Base-by-base conservation (phyloP, 2,888 invertebrate species). In the Calameuta idolon region DNA sequence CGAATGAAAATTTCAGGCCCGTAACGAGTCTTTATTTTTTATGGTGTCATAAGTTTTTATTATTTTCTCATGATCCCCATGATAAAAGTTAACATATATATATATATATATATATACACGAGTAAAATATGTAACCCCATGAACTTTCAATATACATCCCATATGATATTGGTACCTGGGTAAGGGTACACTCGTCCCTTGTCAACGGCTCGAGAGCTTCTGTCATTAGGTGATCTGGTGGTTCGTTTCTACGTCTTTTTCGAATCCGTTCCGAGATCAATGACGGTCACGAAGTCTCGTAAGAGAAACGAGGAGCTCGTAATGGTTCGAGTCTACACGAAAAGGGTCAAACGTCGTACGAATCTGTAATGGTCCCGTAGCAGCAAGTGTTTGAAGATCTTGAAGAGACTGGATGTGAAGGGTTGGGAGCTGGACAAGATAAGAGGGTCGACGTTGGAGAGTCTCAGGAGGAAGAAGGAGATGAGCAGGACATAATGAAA, bases 401-500 rank as follows among this genome's bases (percentile, higher is more conserved):
- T 55, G 55, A 23, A 55, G 55, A 23, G 55, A 2, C 23, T 23
- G 9, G 55, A 55, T 55, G 55, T 9, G 9, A 23, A 55, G 55
- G 23, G 15, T 23, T 55, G 23, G 9, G 23, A 23, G 55, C 23
- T 55, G 55, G 55, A 55, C 55, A 55, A 55, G 55, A 55, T 55
- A 55, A 55, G 55, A 55, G 55, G 55, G 55, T 34, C 71, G 31
- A 34, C 12, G 30, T 23, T 33, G 30, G 33, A 34, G 71, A 33
- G 31, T 71, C 71, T 71, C 71, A 15, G 71, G 55, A 55, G 55
- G 55, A 55, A 23, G 35, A 34, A 34, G 35, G 2, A 34, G 30
- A 34, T 23, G 74, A 5, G 75, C 73, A 69, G 34, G 74, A 79
- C 75, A 81, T 83, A 84, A 85, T 84, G 83, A 85, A 83, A 84